phyloP scores from a whole-genome alignment of 1,140 invertebrate species.

The Stegodyphus dumicola region DNA sequence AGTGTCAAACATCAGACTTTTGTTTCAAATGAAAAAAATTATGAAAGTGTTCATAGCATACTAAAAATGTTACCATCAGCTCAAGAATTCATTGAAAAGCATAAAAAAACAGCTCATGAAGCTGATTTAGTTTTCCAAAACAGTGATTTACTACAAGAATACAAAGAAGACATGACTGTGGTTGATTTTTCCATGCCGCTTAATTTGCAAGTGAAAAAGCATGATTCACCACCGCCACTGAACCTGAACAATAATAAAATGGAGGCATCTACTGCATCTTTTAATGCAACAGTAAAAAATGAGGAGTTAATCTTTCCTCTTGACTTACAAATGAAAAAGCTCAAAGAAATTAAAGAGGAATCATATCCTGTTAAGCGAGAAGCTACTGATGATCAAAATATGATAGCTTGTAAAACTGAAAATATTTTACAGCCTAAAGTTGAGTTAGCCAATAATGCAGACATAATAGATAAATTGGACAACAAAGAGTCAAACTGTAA shows the following conservation, averaged over 20 bases:
- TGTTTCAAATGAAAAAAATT: conserved; percentile 49
- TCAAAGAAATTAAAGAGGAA: not conserved
- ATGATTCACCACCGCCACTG: not conserved
- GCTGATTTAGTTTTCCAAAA: conserved; percentile 1
- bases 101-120: not conserved
- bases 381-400: not conserved
- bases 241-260: conserved; percentile 15
- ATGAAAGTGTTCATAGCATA: conserved; percentile 44
- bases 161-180: not conserved
- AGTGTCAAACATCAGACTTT: conserved; percentile 50
- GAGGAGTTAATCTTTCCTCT: not conserved
- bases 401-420: not conserved
- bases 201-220: conserved; percentile 12
- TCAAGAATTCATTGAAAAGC: conserved; percentile 52
- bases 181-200: conserved; percentile 17
- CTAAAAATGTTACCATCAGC: conserved; percentile 45
- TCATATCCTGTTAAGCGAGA: not conserved
- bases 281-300: not conserved
- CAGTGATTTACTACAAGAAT: not conserved
- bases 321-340: conserved; percentile 19
- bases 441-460: not conserved
- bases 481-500: too few relatives aligned
- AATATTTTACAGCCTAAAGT: not conserved
- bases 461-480: not conserved
- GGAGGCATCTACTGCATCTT: not conserved